Percentiles rank a stretch among this genome's conserved stretches.
phyloP scores from a whole-genome alignment of 2,888 invertebrate genomes.

The Melanargia galathea region DNA sequence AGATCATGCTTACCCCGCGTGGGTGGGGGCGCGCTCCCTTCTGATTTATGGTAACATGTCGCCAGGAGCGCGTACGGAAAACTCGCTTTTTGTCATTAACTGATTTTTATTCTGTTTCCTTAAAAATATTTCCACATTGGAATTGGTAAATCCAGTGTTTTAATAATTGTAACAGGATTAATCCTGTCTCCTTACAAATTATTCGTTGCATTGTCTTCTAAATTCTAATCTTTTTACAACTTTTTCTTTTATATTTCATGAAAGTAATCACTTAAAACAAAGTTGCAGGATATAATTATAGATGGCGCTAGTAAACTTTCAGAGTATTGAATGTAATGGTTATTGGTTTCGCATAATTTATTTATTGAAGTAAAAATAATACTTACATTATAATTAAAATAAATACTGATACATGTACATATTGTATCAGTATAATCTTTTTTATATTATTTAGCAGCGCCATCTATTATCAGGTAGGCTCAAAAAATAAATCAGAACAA shows the following conservation, averaged over 20 bases:
- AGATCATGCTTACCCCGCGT: slow-evolving; percentile 74
- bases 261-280: too few relatives aligned
- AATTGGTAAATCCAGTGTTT: background rate
- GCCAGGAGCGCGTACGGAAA: slow-evolving; percentile 68
- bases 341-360: too few relatives aligned
- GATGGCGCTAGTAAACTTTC: slow-evolving; percentile 2
- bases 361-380: too few relatives aligned
- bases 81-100: slow-evolving; percentile 78
- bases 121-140: slow-evolving; percentile 30
- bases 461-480: background rate
- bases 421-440: background rate
- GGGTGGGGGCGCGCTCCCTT: slow-evolving; percentile 63
- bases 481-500: background rate
- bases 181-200: too few relatives aligned
- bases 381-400: too few relatives aligned
- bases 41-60: slow-evolving; percentile 82
- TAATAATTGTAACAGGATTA: background rate
- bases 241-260: background rate
- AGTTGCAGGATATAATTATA: background rate
- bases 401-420: background rate
- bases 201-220: too few relatives aligned
- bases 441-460: background rate
- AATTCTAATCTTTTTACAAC: background rate
- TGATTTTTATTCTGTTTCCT: slow-evolving; percentile 73
- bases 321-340: background rate